Evolutionary conservation across 2,113 vertebrate genomes (phyloP).

Genomic region (Nanorana parkeri): DNA sequence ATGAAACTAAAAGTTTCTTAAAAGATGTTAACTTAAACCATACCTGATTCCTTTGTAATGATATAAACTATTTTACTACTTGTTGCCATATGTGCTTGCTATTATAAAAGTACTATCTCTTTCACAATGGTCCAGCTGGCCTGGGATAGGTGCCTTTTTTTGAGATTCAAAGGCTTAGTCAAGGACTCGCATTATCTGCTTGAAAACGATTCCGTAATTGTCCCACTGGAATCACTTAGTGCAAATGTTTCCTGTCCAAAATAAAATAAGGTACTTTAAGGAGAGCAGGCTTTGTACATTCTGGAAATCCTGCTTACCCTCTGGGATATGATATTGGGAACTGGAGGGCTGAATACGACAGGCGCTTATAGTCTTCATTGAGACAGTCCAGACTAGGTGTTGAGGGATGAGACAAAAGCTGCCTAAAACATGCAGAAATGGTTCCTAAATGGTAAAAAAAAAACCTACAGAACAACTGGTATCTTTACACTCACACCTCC

Average conservation of each 20-base stretch:
- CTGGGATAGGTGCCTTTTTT: slow-evolving; percentile 33
- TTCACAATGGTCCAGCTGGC: slow-evolving; percentile 29
- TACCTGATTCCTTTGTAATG: not conserved
- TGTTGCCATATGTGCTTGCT: slow-evolving; percentile 16
- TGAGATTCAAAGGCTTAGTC: slow-evolving; percentile 75
- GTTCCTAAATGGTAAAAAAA: not conserved
- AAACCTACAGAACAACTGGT: slow-evolving; percentile 53
- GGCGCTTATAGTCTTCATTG: slow-evolving; percentile 62
- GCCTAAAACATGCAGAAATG: slow-evolving; percentile 60
- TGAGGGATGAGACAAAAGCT: slow-evolving; percentile 68
- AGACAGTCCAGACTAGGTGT: slow-evolving; percentile 75
- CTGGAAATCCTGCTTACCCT: slow-evolving; percentile 70
- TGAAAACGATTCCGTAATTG: slow-evolving; percentile 72
- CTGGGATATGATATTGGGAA: slow-evolving; percentile 72
- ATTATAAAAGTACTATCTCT: slow-evolving; percentile 1
- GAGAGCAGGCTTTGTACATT: slow-evolving; percentile 78
- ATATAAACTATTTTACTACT: not conserved
- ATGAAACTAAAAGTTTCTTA: not conserved
- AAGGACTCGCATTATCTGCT: slow-evolving; percentile 79
- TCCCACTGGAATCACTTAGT: slow-evolving; percentile 77
- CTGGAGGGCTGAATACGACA: slow-evolving; percentile 78
- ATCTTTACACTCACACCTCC: slow-evolving; percentile 58
- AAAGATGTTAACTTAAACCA: not conserved
- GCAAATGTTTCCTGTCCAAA: slow-evolving; percentile 83
- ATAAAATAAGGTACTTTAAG: slow-evolving; percentile 75